phyloP scores from a whole-genome alignment of 1,140 invertebrate genomes.

The Sycobia sp. region DNA sequence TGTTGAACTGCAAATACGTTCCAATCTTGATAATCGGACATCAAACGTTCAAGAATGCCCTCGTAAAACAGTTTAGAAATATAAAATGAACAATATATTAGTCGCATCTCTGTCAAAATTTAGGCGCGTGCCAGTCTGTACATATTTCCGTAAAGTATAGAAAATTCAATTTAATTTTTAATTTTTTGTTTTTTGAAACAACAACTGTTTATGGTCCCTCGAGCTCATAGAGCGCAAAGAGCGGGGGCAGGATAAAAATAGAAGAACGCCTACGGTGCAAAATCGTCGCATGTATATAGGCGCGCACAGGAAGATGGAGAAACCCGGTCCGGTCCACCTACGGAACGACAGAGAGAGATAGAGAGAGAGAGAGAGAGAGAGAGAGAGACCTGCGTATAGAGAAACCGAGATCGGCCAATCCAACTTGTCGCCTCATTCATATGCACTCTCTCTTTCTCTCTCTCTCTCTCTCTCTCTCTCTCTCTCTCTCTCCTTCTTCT shows the following conservation, averaged over 20 bases:
- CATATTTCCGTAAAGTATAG: too few relatives aligned
- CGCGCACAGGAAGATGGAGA: constrained; percentile 37
- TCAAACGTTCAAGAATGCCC: too few relatives aligned
- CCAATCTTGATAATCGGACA: too few relatives aligned
- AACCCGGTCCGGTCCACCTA: constrained; percentile 48
- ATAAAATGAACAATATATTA: too few relatives aligned
- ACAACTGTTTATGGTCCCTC: too few relatives aligned
- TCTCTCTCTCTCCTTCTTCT: background rate
- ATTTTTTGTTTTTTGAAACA: too few relatives aligned
- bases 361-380: too few relatives aligned
- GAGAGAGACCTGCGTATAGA: constrained; percentile 30
- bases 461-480: constrained; percentile 4
- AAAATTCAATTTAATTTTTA: too few relatives aligned
- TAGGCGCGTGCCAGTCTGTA: too few relatives aligned
- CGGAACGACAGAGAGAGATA: constrained; percentile 28
- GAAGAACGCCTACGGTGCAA: constrained; percentile 33
- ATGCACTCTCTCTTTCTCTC: constrained; percentile 16
- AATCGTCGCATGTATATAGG: constrained; percentile 38
- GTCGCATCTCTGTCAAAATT: background rate
- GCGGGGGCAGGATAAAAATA: constrained; percentile 29
- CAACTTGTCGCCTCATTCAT: constrained; percentile 40
- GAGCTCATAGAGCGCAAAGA: too few relatives aligned
- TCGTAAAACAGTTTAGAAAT: too few relatives aligned
- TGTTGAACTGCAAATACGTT: too few relatives aligned
- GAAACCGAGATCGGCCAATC: constrained; percentile 42